Conservation (phyloP, 2,888 invertebrate genomes). For the Digitonthophagus gazella region DNA sequence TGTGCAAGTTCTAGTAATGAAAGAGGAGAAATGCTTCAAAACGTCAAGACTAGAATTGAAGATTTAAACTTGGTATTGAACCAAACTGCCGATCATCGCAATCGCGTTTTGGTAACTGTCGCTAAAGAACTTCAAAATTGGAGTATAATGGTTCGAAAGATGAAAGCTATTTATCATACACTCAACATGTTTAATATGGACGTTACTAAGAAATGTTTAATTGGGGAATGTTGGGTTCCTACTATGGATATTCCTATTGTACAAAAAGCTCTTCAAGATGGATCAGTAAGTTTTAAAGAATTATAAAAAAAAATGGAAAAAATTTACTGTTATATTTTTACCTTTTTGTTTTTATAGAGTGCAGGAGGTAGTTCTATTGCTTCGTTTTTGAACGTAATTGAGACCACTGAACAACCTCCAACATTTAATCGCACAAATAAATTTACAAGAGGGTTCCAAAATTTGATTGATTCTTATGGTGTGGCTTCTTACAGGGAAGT, state of each 20-base stretch:
- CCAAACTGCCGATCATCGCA: constrained; percentile 86
- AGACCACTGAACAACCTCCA: constrained; percentile 77
- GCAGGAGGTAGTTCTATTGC: constrained; percentile 84
- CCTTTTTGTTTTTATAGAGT: constrained; percentile 51
- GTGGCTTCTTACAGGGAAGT: constrained; percentile 90
- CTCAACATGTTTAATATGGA: constrained; percentile 91
- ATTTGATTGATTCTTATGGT: constrained; percentile 90
- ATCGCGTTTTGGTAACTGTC: constrained; percentile 78
- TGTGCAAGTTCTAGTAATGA: constrained; percentile 84
- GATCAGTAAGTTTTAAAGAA: constrained; percentile 61
- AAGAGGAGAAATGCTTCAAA: constrained; percentile 83
- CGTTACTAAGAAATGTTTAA: constrained; percentile 84
- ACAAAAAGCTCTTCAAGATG: constrained; percentile 74
- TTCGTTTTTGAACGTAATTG: constrained; percentile 88
- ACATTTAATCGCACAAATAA: constrained; percentile 91
- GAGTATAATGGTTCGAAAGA: constrained; percentile 82
- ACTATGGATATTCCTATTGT: constrained; percentile 66
- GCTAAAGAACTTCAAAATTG: constrained; percentile 85
- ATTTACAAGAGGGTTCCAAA: constrained; percentile 91
- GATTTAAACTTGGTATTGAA: constrained; percentile 82
- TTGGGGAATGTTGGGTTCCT: constrained; percentile 89
- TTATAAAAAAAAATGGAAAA: neutral
- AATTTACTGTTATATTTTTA: neutral
- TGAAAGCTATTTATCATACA: constrained; percentile 93
- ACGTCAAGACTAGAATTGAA: constrained; percentile 83